Evolutionary conservation across 2,797 vertebrate genomes (phyloP), one percentile per base, ranked within the genome.

Genomic region (Poeciliopsis paucimaculata): DNA sequence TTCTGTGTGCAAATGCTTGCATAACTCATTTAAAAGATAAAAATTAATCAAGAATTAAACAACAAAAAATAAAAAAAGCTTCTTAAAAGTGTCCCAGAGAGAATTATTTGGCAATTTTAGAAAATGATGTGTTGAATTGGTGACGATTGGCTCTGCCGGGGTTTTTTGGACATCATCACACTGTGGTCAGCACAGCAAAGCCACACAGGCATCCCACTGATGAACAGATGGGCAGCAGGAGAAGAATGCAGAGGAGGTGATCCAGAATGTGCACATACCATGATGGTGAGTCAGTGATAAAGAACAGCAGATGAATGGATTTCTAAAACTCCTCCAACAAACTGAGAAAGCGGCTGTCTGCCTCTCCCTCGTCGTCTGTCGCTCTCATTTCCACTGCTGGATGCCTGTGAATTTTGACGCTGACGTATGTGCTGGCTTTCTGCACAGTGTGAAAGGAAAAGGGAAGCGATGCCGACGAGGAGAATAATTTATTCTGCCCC

Each of bases 151-250:
- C 84, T 89, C 84, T 82, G 81, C 76, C 87, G 85, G 82, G 88
- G 88, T 90, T 89, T 78, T 80, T 78, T 82, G 81, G 76, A 91
- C 86, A 86, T 84, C 77, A 81, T 88, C 89, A 82, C 83, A 80
- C 82, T 82, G 86, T 81, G 87, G 90, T 90, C 88, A 83, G 77
- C 51, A 28, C 78, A 73, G 77, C n/a, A 15, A 87, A 86, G 87
- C 86, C 84, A 86, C 84, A 78, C 87, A 85, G 85, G 84, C 81
- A 75, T 68, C 62, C 86, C 77, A 78, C 45, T 13, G 81, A 85
- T 1, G 77, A 89, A 89, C 91, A 93, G 91, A 93, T 87, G 87
- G 90, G 89, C 77, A 45, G 85, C 80, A 79, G 90, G 76, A 88
- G 89, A 84, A 77, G 84, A 68, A 79, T 78, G 72, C 83, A 75